Conservation (phyloP, 2,888 invertebrate genomes). For the Drosophila ustulata region DNA sequence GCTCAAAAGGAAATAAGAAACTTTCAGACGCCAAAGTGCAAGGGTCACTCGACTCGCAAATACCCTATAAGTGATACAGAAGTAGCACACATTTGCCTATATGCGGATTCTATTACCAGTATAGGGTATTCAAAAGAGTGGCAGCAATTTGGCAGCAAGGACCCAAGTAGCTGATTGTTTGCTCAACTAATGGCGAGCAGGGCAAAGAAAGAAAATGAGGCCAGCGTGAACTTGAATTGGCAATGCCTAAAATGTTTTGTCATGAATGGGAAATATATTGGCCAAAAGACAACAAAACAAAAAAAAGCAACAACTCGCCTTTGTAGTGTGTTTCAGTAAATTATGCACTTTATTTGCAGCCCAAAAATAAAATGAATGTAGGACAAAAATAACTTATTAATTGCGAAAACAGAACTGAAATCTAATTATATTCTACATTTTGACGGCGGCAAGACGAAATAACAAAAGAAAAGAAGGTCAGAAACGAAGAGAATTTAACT, state of each 20-base stretch:
- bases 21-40: background rate
- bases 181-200: conserved; percentile 68
- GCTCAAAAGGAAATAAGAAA: conserved; percentile 15
- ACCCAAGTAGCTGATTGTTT: conserved; percentile 64
- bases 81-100: background rate
- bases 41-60: background rate
- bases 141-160: conserved; percentile 1
- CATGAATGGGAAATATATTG: conserved; percentile 13
- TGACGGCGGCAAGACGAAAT: conserved; percentile 5
- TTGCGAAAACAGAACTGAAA: conserved; percentile 36
- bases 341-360: conserved; percentile 38
- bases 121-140: conserved; percentile 3
- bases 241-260: conserved; percentile 29
- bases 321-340: conserved; percentile 24
- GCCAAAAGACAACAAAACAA: conserved; percentile 10
- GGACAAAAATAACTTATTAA: conserved; percentile 53
- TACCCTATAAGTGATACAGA: background rate
- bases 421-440: conserved; percentile 34
- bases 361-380: conserved; percentile 17
- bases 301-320: background rate
- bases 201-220: conserved; percentile 19
- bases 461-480: background rate
- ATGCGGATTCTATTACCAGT: background rate
- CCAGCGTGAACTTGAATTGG: conserved; percentile 50
- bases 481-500: background rate